These are phyloP conservation scores for Ataeniobius toweri DNA, from an alignment of 2,797 vertebrate genomes.

Conservation along the genomic window DNA sequence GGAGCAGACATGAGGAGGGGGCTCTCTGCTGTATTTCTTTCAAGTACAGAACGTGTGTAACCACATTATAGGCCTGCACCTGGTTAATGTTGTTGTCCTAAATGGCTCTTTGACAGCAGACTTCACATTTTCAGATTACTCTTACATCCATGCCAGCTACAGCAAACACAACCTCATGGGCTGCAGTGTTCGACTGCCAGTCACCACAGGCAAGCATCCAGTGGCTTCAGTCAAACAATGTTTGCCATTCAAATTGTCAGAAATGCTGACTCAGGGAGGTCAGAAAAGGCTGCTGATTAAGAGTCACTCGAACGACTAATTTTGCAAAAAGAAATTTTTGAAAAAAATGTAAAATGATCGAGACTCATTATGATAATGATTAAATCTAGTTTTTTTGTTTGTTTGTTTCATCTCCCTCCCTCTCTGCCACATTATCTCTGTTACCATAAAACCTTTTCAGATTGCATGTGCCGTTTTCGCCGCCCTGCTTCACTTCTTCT, in stretches of 20 bases:
- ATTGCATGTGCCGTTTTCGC: constrained; percentile 96
- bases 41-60: constrained; percentile 21
- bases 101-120: constrained; percentile 54
- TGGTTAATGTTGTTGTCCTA: constrained; percentile 26
- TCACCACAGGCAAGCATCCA: constrained; percentile 63
- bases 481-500: constrained; percentile 98
- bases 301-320: constrained; percentile 19
- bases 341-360: background rate
- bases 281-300: constrained; percentile 38
- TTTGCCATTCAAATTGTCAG: constrained; percentile 60
- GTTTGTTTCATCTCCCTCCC: background rate
- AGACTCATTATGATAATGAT: constrained; percentile 5
- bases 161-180: constrained; percentile 62
- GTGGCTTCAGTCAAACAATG: constrained; percentile 56
- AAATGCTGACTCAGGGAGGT: constrained; percentile 44
- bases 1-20: constrained; percentile 11
- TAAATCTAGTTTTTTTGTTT: background rate
- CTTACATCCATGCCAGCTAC: constrained; percentile 54
- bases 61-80: constrained; percentile 26
- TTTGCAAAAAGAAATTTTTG: constrained; percentile 8
- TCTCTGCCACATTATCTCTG: constrained; percentile 2
- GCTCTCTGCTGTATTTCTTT: background rate
- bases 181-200: constrained; percentile 56
- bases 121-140: constrained; percentile 49
- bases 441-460: constrained; percentile 66